A percentile compares a stretch with the other conserved stretches of the same genome.
phyloP scores from a whole-genome alignment of 2,113 vertebrate genomes.

The Perca flavescens region DNA sequence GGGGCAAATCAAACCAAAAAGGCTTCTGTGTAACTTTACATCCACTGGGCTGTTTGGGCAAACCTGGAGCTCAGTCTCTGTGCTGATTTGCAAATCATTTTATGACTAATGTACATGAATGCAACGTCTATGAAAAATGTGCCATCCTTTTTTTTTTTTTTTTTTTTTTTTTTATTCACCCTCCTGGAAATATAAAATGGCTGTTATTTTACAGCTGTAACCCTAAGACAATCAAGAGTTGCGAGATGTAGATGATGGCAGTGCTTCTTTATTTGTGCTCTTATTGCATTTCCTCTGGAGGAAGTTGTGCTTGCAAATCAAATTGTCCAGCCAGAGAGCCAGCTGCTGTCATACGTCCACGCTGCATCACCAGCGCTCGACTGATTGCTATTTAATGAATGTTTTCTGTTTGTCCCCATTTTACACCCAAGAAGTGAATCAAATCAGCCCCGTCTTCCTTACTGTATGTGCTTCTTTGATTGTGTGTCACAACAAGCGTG shows the following conservation, averaged over 20 bases:
- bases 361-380: not conserved
- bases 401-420: slow-evolving; percentile 7
- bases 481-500: slow-evolving; percentile 13
- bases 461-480: not conserved
- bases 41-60: no score
- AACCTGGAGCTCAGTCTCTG: no score
- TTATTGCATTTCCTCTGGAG: slow-evolving; percentile 27
- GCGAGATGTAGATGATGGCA: not conserved
- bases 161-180: not conserved
- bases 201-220: not conserved
- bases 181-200: not conserved
- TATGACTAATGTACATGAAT: not conserved
- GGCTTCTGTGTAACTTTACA: no score
- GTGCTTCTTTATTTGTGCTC: slow-evolving; percentile 14
- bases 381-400: not conserved
- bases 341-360: not conserved
- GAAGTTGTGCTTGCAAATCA: slow-evolving; percentile 27
- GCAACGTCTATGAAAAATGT: not conserved
- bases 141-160: not conserved
- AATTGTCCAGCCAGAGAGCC: not conserved
- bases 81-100: not conserved
- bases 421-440: not conserved
- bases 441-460: not conserved
- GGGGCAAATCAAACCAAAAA: no score
- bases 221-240: not conserved